These are phyloP conservation scores for Lanistes nyassanus DNA, from an alignment of 1,140 invertebrate species.

Conservation along the genomic window DNA sequence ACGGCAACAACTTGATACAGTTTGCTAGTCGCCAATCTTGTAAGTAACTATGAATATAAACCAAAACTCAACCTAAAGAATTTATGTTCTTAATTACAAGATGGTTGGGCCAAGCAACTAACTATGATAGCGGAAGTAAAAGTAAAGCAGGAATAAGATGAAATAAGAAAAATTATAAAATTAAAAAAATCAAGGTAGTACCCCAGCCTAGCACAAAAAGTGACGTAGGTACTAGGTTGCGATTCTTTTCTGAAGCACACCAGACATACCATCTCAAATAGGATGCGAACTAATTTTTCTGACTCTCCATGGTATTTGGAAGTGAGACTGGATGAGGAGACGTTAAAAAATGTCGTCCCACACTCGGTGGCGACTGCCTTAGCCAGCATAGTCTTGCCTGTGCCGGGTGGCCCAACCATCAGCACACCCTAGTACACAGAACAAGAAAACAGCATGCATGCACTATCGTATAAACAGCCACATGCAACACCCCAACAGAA, in stretches of 20 bases:
- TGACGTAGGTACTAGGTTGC: not conserved
- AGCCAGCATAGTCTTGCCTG: constrained; percentile 98
- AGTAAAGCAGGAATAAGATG: not conserved
- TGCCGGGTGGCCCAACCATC: constrained; percentile 98
- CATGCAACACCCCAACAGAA: not conserved
- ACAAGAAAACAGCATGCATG: constrained; percentile 20
- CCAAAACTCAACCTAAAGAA: too few species aligned
- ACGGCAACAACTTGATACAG: too few species aligned
- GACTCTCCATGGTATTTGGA: constrained; percentile 99
- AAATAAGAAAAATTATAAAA: not conserved
- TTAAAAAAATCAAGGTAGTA: not conserved
- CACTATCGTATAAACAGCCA: not conserved
- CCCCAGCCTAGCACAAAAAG: not conserved
- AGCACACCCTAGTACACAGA: constrained; percentile 78
- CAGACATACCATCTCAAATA: constrained; percentile 94
- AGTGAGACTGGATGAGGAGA: constrained; percentile 95
- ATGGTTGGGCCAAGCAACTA: too few species aligned
- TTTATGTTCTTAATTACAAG: too few species aligned
- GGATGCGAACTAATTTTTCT: constrained; percentile 95
- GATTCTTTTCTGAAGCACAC: not conserved
- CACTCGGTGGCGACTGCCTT: constrained; percentile 99
- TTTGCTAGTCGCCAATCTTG: too few species aligned
- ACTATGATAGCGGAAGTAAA: too few species aligned
- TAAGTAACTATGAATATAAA: too few species aligned
- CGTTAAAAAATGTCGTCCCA: constrained; percentile 99